Base-by-base conservation (phyloP, 2,888 invertebrate species). In the Hypselothyrea guttata region DNA sequence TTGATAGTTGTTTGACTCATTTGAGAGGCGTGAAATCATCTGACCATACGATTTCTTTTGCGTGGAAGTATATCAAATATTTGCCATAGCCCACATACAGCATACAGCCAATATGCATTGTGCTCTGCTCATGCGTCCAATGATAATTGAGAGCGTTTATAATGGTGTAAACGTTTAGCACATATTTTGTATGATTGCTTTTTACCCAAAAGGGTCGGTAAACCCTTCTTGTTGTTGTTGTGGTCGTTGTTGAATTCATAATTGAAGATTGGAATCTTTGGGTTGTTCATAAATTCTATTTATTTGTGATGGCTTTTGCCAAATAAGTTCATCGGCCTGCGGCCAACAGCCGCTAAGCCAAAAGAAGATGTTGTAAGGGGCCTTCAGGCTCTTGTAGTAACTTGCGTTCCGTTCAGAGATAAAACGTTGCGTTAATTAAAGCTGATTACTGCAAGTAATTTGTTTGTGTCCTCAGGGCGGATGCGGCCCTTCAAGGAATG, bases 371-470 rank as follows among this genome's bases (percentile, higher is more conserved):
- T 28, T 35, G 8, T n/a, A 7, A 28, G 38, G 38, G 47, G 60
- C 60, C 78, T 71, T 65, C 55, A 53, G 63, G 70, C 12, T 31
- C 27, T 46, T 8, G 27, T 15, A n/a, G n/a, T n/a, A n/a, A n/a
- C n/a, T n/a, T n/a, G n/a, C n/a, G n/a, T n/a, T n/a, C n/a, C n/a
- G n/a, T 31, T 18, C 48, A 33, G 44, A 78, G 83, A 69, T 78
- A 69, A 77, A 82, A 81, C 60, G 75, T 54, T 61, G 78, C 73
- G 75, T 83, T 81, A 83, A 81, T 85, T 85, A 75, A 85, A 69
- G 62, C 76, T 68, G 81, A 85, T 81, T 78, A 83, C 79, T 49
- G 54, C 27, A n/a, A 49, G 68, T 85, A 83, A 81, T 81, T 78
- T 83, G 85, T 81, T 73, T 65, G 64, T 67, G 64, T 70, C 83